Conservation (phyloP, 2,113 vertebrate genomes). For the Bothrops jararaca region DNA sequence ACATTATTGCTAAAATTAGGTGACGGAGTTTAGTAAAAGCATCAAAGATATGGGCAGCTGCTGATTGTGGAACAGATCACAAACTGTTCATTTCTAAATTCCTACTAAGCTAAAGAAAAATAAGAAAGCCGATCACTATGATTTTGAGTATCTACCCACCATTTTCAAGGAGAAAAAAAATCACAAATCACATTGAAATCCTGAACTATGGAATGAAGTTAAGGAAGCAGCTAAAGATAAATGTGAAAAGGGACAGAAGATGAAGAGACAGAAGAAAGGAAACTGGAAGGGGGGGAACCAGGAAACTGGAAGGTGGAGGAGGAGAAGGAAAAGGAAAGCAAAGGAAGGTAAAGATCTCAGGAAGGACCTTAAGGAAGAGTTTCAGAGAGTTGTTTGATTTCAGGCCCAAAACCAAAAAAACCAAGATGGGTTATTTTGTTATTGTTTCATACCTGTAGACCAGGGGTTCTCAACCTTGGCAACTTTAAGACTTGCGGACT, state of each 20-base stretch:
- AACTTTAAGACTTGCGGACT: too few species aligned
- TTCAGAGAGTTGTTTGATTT: neutral
- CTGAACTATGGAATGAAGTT: neutral
- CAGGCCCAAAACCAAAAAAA: neutral
- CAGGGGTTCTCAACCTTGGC: too few species aligned
- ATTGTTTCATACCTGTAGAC: neutral
- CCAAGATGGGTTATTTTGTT: neutral
- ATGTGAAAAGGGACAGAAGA: neutral
- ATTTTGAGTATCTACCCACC: neutral
- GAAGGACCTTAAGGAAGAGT: neutral
- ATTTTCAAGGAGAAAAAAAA: neutral
- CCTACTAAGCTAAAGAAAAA: neutral
- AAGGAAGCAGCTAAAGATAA: neutral
- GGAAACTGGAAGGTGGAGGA: neutral
- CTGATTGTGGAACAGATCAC: neutral
- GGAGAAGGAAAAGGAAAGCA: neutral
- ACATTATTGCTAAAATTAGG: neutral
- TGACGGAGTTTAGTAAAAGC: neutral
- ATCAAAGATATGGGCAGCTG: neutral
- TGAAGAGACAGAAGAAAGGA: neutral
- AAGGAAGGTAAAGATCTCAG: neutral
- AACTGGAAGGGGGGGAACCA: neutral
- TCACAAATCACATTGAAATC: neutral
- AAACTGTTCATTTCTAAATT: neutral
- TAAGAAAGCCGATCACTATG: neutral